Base-by-base conservation (phyloP, 1,140 invertebrate species). In the Atopsyche davidsoni region DNA sequence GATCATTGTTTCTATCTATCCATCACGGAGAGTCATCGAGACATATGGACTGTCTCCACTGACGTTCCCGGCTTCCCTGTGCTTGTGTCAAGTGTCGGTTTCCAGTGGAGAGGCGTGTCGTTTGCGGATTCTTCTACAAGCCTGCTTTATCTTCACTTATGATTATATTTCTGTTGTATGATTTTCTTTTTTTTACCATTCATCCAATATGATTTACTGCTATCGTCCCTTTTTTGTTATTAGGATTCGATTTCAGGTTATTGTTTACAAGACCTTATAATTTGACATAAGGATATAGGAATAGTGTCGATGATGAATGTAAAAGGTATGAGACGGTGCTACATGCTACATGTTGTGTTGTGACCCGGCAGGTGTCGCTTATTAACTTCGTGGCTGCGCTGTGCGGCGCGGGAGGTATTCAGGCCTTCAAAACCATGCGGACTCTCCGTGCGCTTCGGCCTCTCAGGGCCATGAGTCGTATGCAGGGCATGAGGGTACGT, bases 401-500 rank as follows among this genome's bases (percentile, higher is more conserved):
- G 72, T 82, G 83, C 77, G 90, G 91, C 72, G 89, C 87, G 70
- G 89, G 90, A 70, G 89, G 90, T 76, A 93, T 94, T 82, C 90
- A 94, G 83, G 92, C 91, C 73, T 94, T 95, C 86, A 94, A 94
- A 88, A 94, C 92, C 71, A 95, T 95, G 92, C 78, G 91, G 83
- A 94, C 92, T 65, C 81, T 95, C 67, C 84, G 92, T 78, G 92
- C 92, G 72, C 82, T 96, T 74, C 85, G 92, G 71, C 91, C 91
- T 68, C 81, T 95, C 73, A 86, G 90, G 78, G 92, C 91, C 70
- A 90, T 96, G 87, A 92, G 90, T 76, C 83, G 91, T 76, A 93
- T 94, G 89, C 91, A 96, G 82, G 92, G 92, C 76, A 95, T 95
- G 92, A 87, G 91, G 85, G 91, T 94, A 90, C 79, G 87, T 86